phyloP scores from a whole-genome alignment of 2,888 invertebrate species.

The Eristalinus sepulchralis region DNA sequence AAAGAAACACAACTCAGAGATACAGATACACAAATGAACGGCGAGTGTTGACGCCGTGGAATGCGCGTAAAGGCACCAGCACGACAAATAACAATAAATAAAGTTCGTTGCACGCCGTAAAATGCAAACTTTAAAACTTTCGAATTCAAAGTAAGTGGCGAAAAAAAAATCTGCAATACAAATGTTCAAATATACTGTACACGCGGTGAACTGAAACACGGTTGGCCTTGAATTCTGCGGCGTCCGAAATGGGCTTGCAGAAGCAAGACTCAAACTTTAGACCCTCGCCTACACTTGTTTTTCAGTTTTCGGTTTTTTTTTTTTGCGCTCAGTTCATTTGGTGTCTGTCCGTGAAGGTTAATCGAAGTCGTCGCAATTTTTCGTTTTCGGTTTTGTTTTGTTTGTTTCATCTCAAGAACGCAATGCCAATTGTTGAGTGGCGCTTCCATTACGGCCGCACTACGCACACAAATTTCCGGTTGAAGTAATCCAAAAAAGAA shows the following conservation, averaged over 20 bases:
- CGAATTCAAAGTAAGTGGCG: not conserved
- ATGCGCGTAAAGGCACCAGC: conserved; percentile 9
- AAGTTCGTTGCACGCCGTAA: conserved; percentile 53
- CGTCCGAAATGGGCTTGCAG: not conserved
- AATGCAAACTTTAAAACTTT: conserved; percentile 36
- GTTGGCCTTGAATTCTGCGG: conserved; percentile 36
- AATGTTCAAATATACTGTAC: not conserved
- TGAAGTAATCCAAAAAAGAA: conserved; percentile 41
- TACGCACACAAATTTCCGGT: conserved; percentile 46
- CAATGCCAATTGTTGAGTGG: conserved; percentile 21
- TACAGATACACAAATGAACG: not conserved
- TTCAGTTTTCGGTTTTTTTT: no score
- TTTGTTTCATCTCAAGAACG: conserved; percentile 30
- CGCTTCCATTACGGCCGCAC: conserved; percentile 27
- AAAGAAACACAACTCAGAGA: not conserved
- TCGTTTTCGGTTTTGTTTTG: not conserved
- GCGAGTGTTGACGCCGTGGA: conserved; percentile 6
- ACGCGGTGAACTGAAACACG: conserved; percentile 27
- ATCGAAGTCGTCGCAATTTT: conserved; percentile 12
- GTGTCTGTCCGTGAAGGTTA: conserved; percentile 1
- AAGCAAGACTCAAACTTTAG: not conserved
- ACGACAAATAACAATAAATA: conserved; percentile 9
- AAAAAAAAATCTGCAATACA: not conserved
- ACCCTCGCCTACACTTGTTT: conserved; percentile 7
- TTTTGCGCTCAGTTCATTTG: not conserved